phyloP scores from a whole-genome alignment of 2,888 invertebrate species.

The Stenolophus ochropezus region DNA sequence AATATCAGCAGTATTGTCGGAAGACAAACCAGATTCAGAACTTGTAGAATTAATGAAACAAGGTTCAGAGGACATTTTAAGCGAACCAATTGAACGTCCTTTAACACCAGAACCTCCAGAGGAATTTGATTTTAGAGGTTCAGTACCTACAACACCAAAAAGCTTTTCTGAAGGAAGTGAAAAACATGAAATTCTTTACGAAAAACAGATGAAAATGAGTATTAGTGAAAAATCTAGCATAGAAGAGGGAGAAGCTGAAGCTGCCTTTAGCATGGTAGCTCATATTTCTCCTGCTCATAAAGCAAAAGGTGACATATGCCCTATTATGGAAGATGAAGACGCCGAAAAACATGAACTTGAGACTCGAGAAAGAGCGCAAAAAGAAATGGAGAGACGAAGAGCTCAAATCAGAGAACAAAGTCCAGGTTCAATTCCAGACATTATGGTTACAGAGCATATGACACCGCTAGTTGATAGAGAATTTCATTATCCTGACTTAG shows the following conservation, averaged over 20 bases:
- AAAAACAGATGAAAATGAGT: constrained; percentile 71
- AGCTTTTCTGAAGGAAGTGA: constrained; percentile 24
- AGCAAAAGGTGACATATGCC: constrained; percentile 70
- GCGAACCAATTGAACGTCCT: constrained; percentile 75
- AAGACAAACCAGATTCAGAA: constrained; percentile 72
- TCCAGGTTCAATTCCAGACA: constrained; percentile 79
- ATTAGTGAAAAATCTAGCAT: constrained; percentile 72
- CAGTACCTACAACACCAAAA: constrained; percentile 41
- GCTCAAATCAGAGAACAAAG: constrained; percentile 76
- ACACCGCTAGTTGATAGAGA: constrained; percentile 72
- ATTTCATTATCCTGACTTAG: constrained; percentile 74
- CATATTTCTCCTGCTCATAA: constrained; percentile 73
- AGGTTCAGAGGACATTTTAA: constrained; percentile 69
- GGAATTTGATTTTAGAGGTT: constrained; percentile 69
- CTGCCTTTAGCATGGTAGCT: constrained; percentile 74
- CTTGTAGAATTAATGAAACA: constrained; percentile 70
- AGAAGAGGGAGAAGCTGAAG: constrained; percentile 74
- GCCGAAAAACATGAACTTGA: constrained; percentile 75
- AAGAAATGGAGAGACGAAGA: constrained; percentile 72
- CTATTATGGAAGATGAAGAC: constrained; percentile 73
- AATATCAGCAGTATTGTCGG: constrained; percentile 70
- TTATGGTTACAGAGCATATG: constrained; percentile 79
- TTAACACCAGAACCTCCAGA: constrained; percentile 74
- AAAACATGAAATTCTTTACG: constrained; percentile 70
- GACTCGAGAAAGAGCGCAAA: constrained; percentile 71